Percentiles rank a stretch among this genome's conserved stretches.
Evolutionary conservation across 2,888 invertebrate species (phyloP).

Genomic region (Cryptosula pallasiana): DNA sequence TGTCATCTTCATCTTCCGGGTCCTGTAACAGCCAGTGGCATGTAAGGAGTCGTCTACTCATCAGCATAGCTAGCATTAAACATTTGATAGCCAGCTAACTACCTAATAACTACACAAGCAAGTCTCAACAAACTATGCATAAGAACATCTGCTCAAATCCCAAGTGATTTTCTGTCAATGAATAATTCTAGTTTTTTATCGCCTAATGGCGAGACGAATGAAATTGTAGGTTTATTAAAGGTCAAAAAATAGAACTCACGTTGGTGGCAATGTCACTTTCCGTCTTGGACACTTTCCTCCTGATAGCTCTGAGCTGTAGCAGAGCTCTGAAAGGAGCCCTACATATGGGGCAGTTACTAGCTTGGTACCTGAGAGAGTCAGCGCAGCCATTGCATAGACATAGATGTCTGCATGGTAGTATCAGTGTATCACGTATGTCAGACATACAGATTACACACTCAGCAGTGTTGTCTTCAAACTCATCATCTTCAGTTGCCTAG

Average conservation of each 20-base stretch:
- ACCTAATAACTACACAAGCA: too few relatives aligned
- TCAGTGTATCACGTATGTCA: conserved; percentile 91
- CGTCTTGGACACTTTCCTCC: conserved; percentile 58
- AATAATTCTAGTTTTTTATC: too few relatives aligned
- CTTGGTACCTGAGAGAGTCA: conserved; percentile 76
- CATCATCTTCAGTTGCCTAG: conserved; percentile 41
- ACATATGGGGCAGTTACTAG: conserved; percentile 98
- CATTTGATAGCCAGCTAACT: too few relatives aligned
- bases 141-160: too few relatives aligned
- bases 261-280: conserved; percentile 12
- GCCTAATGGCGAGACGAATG: too few relatives aligned
- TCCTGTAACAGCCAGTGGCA: not conserved
- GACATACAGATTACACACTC: conserved; percentile 99
- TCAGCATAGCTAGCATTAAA: too few relatives aligned
- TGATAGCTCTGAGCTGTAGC: conserved; percentile 87
- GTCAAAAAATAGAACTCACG: not conserved
- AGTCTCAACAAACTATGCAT: too few relatives aligned
- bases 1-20: conserved; percentile 36
- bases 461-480: conserved; percentile 63
- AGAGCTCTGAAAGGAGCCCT: conserved; percentile 96
- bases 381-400: conserved; percentile 96
- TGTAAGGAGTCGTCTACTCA: too few relatives aligned
- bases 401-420: conserved; percentile 91
- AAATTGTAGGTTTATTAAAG: too few relatives aligned
- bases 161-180: too few relatives aligned